Conservation (phyloP, 2,113 vertebrate genomes). For the Stomatorhinus ivindoensis region DNA sequence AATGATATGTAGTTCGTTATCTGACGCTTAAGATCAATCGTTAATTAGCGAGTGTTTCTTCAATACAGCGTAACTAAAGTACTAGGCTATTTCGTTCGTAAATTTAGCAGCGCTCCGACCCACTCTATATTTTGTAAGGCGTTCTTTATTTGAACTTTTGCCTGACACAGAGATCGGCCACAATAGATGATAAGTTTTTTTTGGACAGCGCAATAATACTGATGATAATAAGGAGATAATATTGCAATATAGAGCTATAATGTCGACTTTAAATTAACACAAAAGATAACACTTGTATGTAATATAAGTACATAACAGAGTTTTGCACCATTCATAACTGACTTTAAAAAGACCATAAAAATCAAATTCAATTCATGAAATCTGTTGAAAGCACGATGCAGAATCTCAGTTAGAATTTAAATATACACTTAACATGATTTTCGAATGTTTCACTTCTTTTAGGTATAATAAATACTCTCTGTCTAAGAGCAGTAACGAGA, state of each 20-base stretch:
- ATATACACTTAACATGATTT: not conserved
- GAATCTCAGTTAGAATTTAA: not conserved
- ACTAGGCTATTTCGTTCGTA: too few species aligned
- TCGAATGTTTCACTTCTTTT: not conserved
- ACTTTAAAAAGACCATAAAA: not conserved
- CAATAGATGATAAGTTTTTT: too few species aligned
- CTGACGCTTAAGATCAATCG: too few species aligned
- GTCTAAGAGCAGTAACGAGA: not conserved
- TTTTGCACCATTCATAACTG: not conserved
- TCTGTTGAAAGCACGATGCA: not conserved
- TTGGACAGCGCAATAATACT: too few species aligned
- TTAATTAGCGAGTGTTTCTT: too few species aligned
- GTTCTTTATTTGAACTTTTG: too few species aligned
- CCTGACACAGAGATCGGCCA: too few species aligned
- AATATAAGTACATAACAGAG: not conserved
- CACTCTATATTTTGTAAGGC: too few species aligned
- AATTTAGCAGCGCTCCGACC: too few species aligned
- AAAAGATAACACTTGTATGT: too few species aligned
- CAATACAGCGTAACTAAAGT: too few species aligned
- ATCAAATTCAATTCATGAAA: not conserved
- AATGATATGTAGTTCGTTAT: too few species aligned
- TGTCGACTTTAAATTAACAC: not conserved
- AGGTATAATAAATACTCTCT: not conserved
- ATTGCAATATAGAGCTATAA: not conserved
- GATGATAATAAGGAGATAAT: not conserved